A percentile compares a stretch with the other conserved stretches of the same genome.
phyloP scores from a whole-genome alignment of 1,140 invertebrate genomes.

The Pemphigus obesinymphae region DNA sequence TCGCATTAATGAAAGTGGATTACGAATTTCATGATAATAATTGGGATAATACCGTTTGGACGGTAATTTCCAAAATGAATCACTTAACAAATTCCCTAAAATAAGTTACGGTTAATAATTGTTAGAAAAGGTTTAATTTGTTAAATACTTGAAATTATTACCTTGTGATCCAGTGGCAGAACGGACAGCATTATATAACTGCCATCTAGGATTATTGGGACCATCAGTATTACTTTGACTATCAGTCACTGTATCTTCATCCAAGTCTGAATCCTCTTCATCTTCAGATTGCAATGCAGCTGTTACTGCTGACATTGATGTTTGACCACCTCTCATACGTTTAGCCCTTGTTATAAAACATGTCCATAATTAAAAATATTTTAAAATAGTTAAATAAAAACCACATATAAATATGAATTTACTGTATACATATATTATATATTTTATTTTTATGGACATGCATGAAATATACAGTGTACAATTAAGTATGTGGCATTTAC shows the following conservation, averaged over 20 bases:
- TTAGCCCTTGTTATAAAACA: slow-evolving; percentile 49
- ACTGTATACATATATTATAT: too few species aligned
- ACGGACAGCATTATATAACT: slow-evolving; percentile 71
- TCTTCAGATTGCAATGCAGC: slow-evolving; percentile 58
- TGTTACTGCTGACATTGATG: slow-evolving; percentile 57
- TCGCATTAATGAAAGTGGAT: slow-evolving; percentile 89
- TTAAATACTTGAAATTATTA: slow-evolving; percentile 48
- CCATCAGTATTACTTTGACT: slow-evolving; percentile 61
- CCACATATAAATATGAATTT: too few species aligned
- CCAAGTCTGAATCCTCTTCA: slow-evolving; percentile 55
- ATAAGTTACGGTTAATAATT: neutral
- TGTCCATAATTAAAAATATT: too few species aligned
- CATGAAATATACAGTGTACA: too few species aligned
- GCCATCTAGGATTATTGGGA: slow-evolving; percentile 71
- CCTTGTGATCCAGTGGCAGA: slow-evolving; percentile 65
- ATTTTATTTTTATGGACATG: too few species aligned
- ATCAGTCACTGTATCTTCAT: slow-evolving; percentile 61
- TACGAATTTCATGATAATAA: slow-evolving; percentile 96
- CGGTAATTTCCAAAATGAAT: slow-evolving; percentile 90
- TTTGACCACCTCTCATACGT: slow-evolving; percentile 50
- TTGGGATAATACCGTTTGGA: slow-evolving; percentile 88
- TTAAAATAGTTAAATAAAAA: too few species aligned
- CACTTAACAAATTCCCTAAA: slow-evolving; percentile 66
- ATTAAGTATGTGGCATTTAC: too few species aligned
- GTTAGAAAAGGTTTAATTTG: too few species aligned